A percentile compares a stretch with the other conserved stretches of the same genome.
Conservation (phyloP, 2,113 vertebrate genomes). For the Geococcyx californianus region DNA sequence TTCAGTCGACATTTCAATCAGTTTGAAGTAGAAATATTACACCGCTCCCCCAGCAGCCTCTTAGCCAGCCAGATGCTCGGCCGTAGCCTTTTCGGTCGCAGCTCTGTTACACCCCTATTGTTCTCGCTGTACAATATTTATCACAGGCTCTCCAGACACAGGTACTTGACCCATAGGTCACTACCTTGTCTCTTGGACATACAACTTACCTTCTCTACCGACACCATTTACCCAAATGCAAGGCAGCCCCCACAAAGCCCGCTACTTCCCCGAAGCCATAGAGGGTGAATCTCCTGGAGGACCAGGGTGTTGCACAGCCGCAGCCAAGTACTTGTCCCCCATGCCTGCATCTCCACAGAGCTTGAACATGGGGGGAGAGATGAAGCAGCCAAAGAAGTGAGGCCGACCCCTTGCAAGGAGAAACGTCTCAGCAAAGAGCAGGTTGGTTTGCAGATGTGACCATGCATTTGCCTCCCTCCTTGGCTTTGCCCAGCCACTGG, state of each 20-base stretch:
- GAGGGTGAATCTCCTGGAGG: background rate
- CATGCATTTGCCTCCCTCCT: background rate
- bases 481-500: background rate
- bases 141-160: slow-evolving; percentile 58
- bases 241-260: background rate
- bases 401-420: no score
- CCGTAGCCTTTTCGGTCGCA: slow-evolving; percentile 39
- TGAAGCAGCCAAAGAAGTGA: accelerated
- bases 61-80: slow-evolving; percentile 60
- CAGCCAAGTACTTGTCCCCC: accelerated
- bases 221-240: background rate
- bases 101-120: slow-evolving; percentile 72
- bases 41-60: slow-evolving; percentile 67
- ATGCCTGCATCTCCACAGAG: accelerated
- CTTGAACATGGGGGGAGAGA: accelerated
- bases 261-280: accelerated
- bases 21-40: slow-evolving; percentile 79
- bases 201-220: slow-evolving; percentile 32
- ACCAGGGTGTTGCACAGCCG: accelerated
- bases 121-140: slow-evolving; percentile 70
- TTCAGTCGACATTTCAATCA: slow-evolving; percentile 82
- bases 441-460: background rate
- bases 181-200: slow-evolving; percentile 36
- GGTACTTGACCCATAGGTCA: slow-evolving; percentile 73
- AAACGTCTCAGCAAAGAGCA: background rate